Evolutionary conservation across 2,888 invertebrate genomes (phyloP).

Genomic region (Parnassius orleans): DNA sequence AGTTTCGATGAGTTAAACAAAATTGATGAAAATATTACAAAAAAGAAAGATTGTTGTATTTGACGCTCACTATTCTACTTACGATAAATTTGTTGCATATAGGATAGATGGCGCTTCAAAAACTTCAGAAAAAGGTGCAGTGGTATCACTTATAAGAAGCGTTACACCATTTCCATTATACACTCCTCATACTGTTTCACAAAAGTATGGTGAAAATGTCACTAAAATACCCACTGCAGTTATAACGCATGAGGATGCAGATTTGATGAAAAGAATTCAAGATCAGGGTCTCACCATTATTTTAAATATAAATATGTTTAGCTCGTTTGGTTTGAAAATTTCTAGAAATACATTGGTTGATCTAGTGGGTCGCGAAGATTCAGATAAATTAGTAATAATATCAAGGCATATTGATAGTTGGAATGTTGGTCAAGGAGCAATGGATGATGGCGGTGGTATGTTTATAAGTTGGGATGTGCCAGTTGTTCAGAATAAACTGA

Average conservation of each 20-base stretch:
- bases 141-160: constrained; percentile 86
- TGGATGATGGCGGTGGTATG: constrained; percentile 93
- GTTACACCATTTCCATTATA: constrained; percentile 88
- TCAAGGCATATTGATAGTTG: constrained; percentile 93
- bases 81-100: constrained; percentile 84
- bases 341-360: constrained; percentile 88
- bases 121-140: constrained; percentile 86
- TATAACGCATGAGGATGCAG: constrained; percentile 89
- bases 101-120: constrained; percentile 82
- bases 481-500: constrained; percentile 83
- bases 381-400: constrained; percentile 83
- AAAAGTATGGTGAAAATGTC: constrained; percentile 79
- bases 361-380: constrained; percentile 72
- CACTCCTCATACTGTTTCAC: constrained; percentile 87
- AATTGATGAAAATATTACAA: constrained; percentile 67
- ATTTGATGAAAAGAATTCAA: constrained; percentile 83
- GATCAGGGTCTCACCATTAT: constrained; percentile 65
- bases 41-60: constrained; percentile 89
- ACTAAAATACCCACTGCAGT: constrained; percentile 86
- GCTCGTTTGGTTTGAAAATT: constrained; percentile 72
- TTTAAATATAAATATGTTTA: constrained; percentile 82
- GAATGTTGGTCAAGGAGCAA: constrained; percentile 95
- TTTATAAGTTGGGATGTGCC: constrained; percentile 90
- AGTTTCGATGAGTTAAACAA: constrained; percentile 84
- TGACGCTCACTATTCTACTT: constrained; percentile 83